Evolutionary conservation across 2,797 vertebrate genomes (phyloP).

Genomic region (Philypnodon macrostomus): DNA sequence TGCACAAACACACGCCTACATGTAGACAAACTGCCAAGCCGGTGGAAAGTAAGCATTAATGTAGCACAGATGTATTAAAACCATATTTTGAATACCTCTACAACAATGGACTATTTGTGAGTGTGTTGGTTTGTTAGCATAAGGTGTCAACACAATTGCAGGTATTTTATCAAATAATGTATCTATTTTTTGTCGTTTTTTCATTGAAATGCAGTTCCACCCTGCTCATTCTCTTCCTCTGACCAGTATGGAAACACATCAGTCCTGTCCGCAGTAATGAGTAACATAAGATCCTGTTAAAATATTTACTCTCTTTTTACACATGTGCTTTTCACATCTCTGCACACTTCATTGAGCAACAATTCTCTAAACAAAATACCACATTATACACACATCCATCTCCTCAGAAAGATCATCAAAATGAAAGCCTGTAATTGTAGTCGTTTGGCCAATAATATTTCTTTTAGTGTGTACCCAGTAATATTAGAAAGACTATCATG

Average conservation of each 20-base stretch:
- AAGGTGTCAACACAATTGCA: no score
- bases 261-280: slow-evolving; percentile 49
- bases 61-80: slow-evolving; percentile 30
- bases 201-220: no score
- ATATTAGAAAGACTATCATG: no score
- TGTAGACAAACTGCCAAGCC: slow-evolving; percentile 55
- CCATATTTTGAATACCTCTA: no score
- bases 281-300: slow-evolving; percentile 64
- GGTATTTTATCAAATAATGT: no score
- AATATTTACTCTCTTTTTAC: slow-evolving; percentile 59
- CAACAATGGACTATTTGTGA: no score
- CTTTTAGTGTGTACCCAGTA: slow-evolving; percentile 55
- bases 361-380: slow-evolving; percentile 65
- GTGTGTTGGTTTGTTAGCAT: no score
- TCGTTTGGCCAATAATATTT: slow-evolving; percentile 57
- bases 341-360: slow-evolving; percentile 42
- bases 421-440: slow-evolving; percentile 66
- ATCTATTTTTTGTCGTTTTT: no score
- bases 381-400: slow-evolving; percentile 55
- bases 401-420: slow-evolving; percentile 59
- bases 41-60: slow-evolving; percentile 43
- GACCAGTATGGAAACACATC: slow-evolving; percentile 52
- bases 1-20: slow-evolving; percentile 65
- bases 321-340: slow-evolving; percentile 66
- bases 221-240: slow-evolving; percentile 11